Evolutionary conservation across 1,140 invertebrate genomes (phyloP).

Genomic region (Eumeta japonica): DNA sequence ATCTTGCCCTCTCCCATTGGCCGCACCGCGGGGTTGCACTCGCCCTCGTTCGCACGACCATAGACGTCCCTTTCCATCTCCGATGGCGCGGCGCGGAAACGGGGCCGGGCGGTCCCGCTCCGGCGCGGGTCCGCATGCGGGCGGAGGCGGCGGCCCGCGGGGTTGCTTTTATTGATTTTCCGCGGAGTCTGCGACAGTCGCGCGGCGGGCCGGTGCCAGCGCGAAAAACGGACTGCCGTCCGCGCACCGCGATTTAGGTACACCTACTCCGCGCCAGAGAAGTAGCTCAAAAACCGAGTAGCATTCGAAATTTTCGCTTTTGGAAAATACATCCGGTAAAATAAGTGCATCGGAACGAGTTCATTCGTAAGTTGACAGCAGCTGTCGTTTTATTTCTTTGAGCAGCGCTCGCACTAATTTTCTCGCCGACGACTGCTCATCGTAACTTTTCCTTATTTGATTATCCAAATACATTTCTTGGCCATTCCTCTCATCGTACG

Average conservation of each 20-base stretch:
- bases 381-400: no score
- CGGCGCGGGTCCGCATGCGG: conserved; percentile 47
- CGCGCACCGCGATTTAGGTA: conserved; percentile 46
- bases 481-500: no score
- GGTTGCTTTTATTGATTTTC: conserved; percentile 54
- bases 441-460: no score
- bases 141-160: conserved; percentile 22
- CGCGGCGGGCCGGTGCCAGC: conserved; percentile 44
- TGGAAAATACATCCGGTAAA: no score
- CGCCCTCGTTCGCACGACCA: conserved; percentile 15
- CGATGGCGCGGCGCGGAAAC: conserved; percentile 52
- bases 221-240: conserved; percentile 45
- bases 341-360: no score
- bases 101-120: conserved; percentile 39
- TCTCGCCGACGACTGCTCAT: no score
- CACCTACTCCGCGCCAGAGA: no score
- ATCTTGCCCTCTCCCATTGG: conserved; percentile 39
- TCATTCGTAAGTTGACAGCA: no score
- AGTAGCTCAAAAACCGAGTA: no score
- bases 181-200: conserved; percentile 50
- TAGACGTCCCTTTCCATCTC: conserved; percentile 26
- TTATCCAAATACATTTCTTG: no score
- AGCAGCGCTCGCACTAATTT: no score
- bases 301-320: no score
- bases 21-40: conserved; percentile 29